Evolutionary conservation across 1,140 invertebrate species (phyloP).

Genomic region (Pseudomyrmex cubaensis): DNA sequence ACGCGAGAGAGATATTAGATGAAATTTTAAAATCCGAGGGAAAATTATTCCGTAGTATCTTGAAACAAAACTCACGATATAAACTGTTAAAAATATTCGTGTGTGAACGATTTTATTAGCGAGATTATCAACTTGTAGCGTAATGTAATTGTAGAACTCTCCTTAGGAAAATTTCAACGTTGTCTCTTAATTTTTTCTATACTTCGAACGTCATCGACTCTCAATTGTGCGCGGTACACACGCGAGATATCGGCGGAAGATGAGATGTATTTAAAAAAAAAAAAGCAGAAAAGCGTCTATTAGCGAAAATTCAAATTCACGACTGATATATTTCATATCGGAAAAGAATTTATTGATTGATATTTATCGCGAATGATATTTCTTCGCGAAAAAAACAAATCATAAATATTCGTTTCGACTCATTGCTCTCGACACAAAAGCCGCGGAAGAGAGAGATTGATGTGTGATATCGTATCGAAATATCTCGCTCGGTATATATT

Average conservation of each 20-base stretch:
- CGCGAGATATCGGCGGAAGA: constrained; percentile 26
- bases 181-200: constrained; percentile 6
- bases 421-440: constrained; percentile 10
- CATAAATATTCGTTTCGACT: constrained; percentile 16
- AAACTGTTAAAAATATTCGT: constrained; percentile 34
- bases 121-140: constrained; percentile 34
- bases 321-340: not conserved
- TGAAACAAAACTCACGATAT: constrained; percentile 15
- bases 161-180: constrained; percentile 36
- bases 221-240: constrained; percentile 8
- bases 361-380: not conserved
- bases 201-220: not conserved
- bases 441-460: not conserved
- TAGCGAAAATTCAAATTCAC: not conserved
- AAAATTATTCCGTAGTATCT: constrained; percentile 17
- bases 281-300: not conserved
- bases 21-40: constrained; percentile 48
- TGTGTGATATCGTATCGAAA: constrained; percentile 1
- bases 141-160: constrained; percentile 34
- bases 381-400: not conserved
- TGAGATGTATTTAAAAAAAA: constrained; percentile 1
- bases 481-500: constrained; percentile 18
- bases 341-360: not conserved
- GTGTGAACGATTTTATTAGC: constrained; percentile 3
- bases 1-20: constrained; percentile 46